Percentiles rank a stretch among this genome's conserved stretches.
Conservation (phyloP, 2,113 vertebrate genomes). For the human region GRCh38 chr3:29775501-29776000, state of each 20-base stretch:
- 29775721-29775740: not conserved
- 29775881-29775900: not conserved
- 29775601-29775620: not conserved
- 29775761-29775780: not conserved
- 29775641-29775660: not conserved
- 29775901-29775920: not conserved
- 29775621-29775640: not conserved
- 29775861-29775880: not conserved
- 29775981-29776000: not conserved
- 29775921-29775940: not conserved
- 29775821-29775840: not conserved
- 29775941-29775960: not conserved
- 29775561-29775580: not conserved
- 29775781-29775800: not conserved
- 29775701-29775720: not conserved
- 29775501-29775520: not conserved
- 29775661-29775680: rapidly evolving
- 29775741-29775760: not conserved
- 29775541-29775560: not conserved
- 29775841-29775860: not conserved
- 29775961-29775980: not conserved
- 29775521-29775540: not conserved
- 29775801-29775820: not conserved
- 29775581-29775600: not conserved
- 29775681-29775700: not conserved